Conservation (phyloP, 2,797 vertebrate species). For the Cryptoblepharus egeriae region DNA sequence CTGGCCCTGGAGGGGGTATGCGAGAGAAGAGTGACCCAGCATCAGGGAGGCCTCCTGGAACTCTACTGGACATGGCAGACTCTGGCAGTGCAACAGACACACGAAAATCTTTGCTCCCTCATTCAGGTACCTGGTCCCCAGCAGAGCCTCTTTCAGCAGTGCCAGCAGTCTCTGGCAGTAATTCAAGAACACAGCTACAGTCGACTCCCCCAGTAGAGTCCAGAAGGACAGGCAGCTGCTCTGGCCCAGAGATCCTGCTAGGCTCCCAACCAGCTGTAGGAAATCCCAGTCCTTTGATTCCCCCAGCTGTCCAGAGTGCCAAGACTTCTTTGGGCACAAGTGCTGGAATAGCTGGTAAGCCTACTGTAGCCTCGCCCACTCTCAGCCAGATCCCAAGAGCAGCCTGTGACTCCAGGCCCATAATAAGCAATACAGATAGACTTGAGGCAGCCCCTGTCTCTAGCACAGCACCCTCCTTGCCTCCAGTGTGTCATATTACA, state of each 20-base stretch:
- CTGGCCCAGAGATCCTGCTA: constrained; percentile 50
- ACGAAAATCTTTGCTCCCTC: constrained; percentile 72
- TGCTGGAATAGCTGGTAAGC: constrained; percentile 11
- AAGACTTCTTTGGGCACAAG: neutral
- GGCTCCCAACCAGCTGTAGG: constrained; percentile 54
- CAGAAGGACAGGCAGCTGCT: constrained; percentile 51
- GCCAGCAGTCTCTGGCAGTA: constrained; percentile 73
- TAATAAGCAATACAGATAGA: neutral
- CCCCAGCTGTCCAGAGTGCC: neutral
- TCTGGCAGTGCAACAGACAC: constrained; percentile 79
- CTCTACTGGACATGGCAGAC: constrained; percentile 76
- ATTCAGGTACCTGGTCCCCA: constrained; percentile 42
- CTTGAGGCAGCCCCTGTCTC: neutral
- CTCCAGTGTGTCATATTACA: neutral
- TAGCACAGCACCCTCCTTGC: neutral
- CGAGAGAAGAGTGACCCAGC: constrained; percentile 49
- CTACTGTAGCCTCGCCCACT: constrained; percentile 40
- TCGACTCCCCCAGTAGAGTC: constrained; percentile 70
- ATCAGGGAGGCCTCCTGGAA: constrained; percentile 32
- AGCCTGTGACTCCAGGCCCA: neutral
- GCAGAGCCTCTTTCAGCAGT: constrained; percentile 57
- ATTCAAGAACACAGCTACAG: constrained; percentile 82
- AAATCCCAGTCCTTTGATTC: constrained; percentile 10
- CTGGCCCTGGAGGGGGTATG: constrained; percentile 78
- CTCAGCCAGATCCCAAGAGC: constrained; percentile 33